These are phyloP conservation scores for Sericinus montela DNA, from an alignment of 2,888 invertebrate species.

Conservation along the genomic window DNA sequence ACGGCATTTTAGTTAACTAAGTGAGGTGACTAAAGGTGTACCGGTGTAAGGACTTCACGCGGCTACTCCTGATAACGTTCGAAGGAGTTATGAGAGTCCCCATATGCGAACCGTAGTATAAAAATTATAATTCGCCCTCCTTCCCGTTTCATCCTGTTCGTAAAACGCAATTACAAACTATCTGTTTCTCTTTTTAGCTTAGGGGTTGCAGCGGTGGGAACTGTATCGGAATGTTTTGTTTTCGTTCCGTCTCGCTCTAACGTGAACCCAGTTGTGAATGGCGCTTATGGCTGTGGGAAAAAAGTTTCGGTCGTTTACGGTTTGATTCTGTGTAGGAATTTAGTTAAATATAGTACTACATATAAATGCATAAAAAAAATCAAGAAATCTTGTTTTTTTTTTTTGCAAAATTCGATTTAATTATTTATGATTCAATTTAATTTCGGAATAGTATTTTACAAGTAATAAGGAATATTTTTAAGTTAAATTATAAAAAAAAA, in stretches of 20 bases:
- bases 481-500: too few species aligned
- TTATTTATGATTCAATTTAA: too few species aligned
- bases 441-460: too few species aligned
- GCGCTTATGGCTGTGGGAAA: constrained; percentile 27
- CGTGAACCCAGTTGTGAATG: constrained; percentile 63
- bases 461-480: too few species aligned
- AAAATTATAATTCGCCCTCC: constrained; percentile 57
- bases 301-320: constrained; percentile 24
- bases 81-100: constrained; percentile 42
- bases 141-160: constrained; percentile 56
- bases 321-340: constrained; percentile 42
- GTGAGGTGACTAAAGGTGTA: constrained; percentile 24
- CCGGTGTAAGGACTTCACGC: constrained; percentile 14
- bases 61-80: constrained; percentile 36
- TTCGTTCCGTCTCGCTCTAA: constrained; percentile 65
- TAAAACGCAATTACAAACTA: constrained; percentile 33
- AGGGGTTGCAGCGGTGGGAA: constrained; percentile 53
- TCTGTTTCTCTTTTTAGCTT: constrained; percentile 40
- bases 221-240: constrained; percentile 77
- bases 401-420: too few species aligned
- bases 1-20: constrained; percentile 68
- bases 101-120: constrained; percentile 45
- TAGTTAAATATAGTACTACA: background rate
- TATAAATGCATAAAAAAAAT: too few species aligned
- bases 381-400: too few species aligned